These are phyloP conservation scores for Pseudococcus jackbeardsleyi DNA, from an alignment of 2,888 invertebrate genomes.

Conservation along the genomic window DNA sequence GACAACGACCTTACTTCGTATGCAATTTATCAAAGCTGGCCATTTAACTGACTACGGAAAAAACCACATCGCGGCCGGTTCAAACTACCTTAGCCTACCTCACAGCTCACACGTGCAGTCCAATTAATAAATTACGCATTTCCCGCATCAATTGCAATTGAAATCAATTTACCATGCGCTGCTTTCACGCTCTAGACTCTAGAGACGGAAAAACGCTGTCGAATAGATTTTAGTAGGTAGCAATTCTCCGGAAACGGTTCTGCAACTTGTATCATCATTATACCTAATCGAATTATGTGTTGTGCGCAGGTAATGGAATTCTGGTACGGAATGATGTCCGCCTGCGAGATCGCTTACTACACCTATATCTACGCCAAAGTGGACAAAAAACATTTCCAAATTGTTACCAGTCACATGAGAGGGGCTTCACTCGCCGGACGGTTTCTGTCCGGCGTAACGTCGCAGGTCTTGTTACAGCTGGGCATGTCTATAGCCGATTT, in stretches of 20 bases:
- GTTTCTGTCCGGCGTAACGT: slow-evolving; percentile 70
- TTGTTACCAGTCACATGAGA: slow-evolving; percentile 71
- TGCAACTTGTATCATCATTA: too few relatives aligned
- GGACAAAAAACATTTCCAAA: slow-evolving; percentile 70
- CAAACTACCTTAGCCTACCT: slow-evolving; percentile 30
- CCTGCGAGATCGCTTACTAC: slow-evolving; percentile 73
- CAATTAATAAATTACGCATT: slow-evolving; percentile 7
- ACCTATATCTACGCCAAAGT: slow-evolving; percentile 73
- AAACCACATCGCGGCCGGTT: slow-evolving; percentile 18
- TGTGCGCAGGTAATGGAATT: slow-evolving; percentile 70
- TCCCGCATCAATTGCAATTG: slow-evolving; percentile 36
- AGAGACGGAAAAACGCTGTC: slow-evolving; percentile 32
- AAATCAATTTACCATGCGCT: slow-evolving; percentile 25
- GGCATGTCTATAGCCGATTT: slow-evolving; percentile 69
- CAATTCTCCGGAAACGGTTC: too few relatives aligned
- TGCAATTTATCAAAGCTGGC: background rate
- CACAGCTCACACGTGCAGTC: slow-evolving; percentile 14
- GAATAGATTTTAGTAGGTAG: background rate
- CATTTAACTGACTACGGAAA: background rate
- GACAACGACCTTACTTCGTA: background rate
- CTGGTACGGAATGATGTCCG: slow-evolving; percentile 71
- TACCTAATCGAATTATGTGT: too few relatives aligned
- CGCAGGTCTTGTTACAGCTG: slow-evolving; percentile 69
- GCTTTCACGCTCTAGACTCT: background rate
- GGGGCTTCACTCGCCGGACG: slow-evolving; percentile 71